These are phyloP conservation scores for Planococcus citri DNA, from an alignment of 1,140 invertebrate genomes.

Conservation along the genomic window DNA sequence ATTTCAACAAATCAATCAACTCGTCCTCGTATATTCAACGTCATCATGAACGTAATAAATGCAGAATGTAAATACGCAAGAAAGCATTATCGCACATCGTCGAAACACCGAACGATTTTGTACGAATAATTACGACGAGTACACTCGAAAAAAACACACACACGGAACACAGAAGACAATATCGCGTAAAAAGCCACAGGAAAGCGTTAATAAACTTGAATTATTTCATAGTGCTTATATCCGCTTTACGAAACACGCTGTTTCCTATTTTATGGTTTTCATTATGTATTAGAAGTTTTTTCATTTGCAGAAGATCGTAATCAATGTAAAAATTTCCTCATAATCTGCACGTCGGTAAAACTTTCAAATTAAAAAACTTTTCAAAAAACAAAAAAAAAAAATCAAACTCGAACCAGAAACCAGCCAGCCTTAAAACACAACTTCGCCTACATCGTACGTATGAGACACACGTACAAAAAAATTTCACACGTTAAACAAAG, in stretches of 20 bases:
- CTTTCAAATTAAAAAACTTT: slow-evolving; percentile 8
- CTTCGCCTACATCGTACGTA: too few species aligned
- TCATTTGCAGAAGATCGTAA: neutral
- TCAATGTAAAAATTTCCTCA: neutral
- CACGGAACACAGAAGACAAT: neutral
- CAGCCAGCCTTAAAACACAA: too few species aligned
- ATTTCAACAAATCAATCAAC: too few species aligned
- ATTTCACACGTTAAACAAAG: too few species aligned
- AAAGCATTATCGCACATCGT: too few species aligned
- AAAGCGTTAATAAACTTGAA: neutral
- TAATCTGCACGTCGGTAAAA: slow-evolving; percentile 2
- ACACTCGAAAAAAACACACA: neutral
- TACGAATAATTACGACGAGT: too few species aligned
- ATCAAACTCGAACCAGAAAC: neutral
- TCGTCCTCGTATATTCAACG: too few species aligned
- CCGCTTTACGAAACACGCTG: neutral
- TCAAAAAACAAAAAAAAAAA: neutral
- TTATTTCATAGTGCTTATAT: neutral
- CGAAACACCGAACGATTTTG: too few species aligned
- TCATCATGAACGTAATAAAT: too few species aligned
- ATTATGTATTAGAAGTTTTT: neutral
- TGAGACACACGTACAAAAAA: too few species aligned
- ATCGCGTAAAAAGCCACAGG: neutral
- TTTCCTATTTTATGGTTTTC: neutral
- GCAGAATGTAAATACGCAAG: too few species aligned